These are phyloP conservation scores for Anableps anableps DNA, from an alignment of 2,797 vertebrate species.

Conservation along the genomic window DNA sequence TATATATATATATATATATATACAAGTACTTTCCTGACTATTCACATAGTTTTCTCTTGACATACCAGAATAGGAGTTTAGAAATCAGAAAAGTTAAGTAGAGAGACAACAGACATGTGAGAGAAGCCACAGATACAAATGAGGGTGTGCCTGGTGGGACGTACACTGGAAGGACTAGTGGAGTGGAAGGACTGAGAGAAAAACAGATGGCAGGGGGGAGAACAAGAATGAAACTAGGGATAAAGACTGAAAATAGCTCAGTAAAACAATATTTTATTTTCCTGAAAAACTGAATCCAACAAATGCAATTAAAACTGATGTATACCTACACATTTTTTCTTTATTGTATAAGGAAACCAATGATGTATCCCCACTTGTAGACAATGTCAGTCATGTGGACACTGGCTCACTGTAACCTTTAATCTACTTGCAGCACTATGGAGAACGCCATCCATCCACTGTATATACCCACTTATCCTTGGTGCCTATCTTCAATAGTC, in stretches of 20 bases:
- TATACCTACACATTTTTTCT: neutral
- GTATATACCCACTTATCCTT: no score
- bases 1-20: no score
- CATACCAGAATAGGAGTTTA: neutral
- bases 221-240: neutral
- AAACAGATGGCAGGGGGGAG: slow-evolving; percentile 62
- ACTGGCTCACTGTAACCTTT: no score
- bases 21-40: neutral
- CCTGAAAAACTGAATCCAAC: neutral
- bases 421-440: no score
- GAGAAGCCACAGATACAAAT: no score
- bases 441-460: neutral
- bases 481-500: neutral
- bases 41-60: neutral
- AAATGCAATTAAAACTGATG: neutral
- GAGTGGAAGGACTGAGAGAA: slow-evolving; percentile 27
- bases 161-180: slow-evolving; percentile 38
- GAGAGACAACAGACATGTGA: neutral
- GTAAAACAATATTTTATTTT: neutral
- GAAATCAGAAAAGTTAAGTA: neutral
- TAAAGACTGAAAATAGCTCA: no score
- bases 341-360: neutral
- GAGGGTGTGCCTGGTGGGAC: slow-evolving; percentile 19
- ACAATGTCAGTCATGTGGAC: neutral
- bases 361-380: no score